These are phyloP conservation scores for Vicugna pacos DNA, from an alignment of 2,113 vertebrate genomes.

Conservation along the genomic window DNA sequence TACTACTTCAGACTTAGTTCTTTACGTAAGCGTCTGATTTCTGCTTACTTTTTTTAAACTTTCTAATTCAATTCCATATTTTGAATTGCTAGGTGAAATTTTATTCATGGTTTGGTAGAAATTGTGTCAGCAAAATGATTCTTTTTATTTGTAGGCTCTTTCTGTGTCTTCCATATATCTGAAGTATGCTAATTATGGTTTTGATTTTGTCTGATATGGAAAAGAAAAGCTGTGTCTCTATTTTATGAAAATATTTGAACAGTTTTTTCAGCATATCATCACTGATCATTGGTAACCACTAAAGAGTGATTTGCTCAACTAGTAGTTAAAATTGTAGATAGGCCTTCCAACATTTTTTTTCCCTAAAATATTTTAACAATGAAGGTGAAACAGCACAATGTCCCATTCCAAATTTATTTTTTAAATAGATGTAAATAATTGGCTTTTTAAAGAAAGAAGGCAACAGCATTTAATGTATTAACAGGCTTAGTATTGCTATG, in stretches of 20 bases:
- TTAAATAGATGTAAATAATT: constrained; percentile 88
- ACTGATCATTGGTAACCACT: constrained; percentile 88
- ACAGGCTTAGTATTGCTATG: constrained; percentile 89
- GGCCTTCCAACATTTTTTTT: constrained; percentile 70
- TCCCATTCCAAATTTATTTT: constrained; percentile 87
- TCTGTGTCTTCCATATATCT: constrained; percentile 79
- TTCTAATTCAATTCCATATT: constrained; percentile 84
- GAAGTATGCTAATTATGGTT: constrained; percentile 75
- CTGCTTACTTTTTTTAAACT: constrained; percentile 79
- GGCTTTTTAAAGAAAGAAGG: constrained; percentile 86
- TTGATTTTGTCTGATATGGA: constrained; percentile 76
- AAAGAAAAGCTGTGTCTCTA: constrained; percentile 82
- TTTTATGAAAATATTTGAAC: constrained; percentile 78
- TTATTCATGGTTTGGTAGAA: constrained; percentile 82
- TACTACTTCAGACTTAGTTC: constrained; percentile 79
- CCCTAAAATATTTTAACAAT: constrained; percentile 77
- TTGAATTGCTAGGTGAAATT: constrained; percentile 76
- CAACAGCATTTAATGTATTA: constrained; percentile 85
- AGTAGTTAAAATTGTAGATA: constrained; percentile 81
- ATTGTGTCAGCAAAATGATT: constrained; percentile 77
- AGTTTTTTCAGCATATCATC: constrained; percentile 79
- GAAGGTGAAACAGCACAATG: constrained; percentile 87
- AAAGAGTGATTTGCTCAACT: constrained; percentile 77
- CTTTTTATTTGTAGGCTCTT: constrained; percentile 78
- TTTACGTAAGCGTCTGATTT: constrained; percentile 75